These are phyloP conservation scores for Harpalus rubripes DNA, from an alignment of 2,888 invertebrate species.

Conservation along the genomic window DNA sequence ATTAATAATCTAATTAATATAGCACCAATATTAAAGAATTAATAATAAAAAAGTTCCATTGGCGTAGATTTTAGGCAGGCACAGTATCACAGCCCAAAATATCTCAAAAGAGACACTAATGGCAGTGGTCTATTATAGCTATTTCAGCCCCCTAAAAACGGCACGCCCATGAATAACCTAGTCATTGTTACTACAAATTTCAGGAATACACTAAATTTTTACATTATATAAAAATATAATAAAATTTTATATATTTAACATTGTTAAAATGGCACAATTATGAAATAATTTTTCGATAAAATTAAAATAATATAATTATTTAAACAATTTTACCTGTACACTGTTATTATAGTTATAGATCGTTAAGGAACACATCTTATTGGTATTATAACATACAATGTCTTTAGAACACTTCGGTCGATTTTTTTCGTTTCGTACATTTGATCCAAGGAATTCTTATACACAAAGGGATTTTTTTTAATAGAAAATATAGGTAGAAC, in stretches of 20 bases:
- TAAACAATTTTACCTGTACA: conserved; percentile 53
- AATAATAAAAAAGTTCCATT: conserved; percentile 47
- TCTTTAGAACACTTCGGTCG: conserved; percentile 49
- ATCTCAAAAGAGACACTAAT: conserved; percentile 44
- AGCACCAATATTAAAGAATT: conserved; percentile 54
- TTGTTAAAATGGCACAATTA: conserved; percentile 53
- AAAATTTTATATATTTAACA: conserved; percentile 55
- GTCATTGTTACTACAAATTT: conserved; percentile 41
- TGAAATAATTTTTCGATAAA: conserved; percentile 54
- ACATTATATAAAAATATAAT: conserved; percentile 55
- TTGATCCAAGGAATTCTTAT: not conserved
- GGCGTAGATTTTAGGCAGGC: conserved; percentile 28
- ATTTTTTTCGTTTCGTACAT: not conserved
- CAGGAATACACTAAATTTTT: conserved; percentile 44
- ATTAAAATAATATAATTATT: conserved; percentile 50
- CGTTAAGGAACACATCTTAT: conserved; percentile 52
- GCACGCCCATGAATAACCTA: conserved; percentile 31
- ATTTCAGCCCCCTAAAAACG: conserved; percentile 44
- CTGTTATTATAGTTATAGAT: conserved; percentile 42
- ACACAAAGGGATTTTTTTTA: not conserved
- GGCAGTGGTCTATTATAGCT: conserved; percentile 64
- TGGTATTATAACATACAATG: conserved; percentile 49
- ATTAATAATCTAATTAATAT: conserved; percentile 50
- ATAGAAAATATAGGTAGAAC: not conserved
- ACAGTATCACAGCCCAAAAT: conserved; percentile 62